Evolutionary conservation across 1,140 invertebrate species (phyloP).

Genomic region (Solenopsis fugax): DNA sequence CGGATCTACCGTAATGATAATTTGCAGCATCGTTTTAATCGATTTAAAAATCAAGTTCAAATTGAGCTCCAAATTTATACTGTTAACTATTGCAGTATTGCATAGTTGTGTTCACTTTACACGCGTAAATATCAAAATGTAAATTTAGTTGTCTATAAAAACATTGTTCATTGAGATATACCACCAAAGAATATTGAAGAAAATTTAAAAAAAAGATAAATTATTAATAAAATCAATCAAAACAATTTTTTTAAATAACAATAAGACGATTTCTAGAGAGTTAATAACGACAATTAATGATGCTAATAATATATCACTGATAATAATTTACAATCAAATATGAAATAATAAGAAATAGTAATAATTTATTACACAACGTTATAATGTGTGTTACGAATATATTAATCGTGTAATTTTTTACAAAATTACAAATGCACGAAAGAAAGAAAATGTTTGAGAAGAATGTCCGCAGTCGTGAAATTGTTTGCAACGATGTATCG

Average conservation of each 20-base stretch:
- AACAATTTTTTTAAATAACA: too few species aligned
- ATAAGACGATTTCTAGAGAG: too few species aligned
- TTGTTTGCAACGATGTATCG: background rate
- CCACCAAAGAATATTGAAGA: too few species aligned
- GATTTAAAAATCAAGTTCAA: background rate
- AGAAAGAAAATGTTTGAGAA: background rate
- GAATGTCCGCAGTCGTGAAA: background rate
- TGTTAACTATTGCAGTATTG: too few species aligned
- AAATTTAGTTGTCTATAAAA: too few species aligned
- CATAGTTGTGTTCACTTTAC: too few species aligned
- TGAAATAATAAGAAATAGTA: background rate
- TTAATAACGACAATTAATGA: constrained; percentile 26
- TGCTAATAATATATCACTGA: background rate
- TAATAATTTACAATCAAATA: constrained; percentile 7
- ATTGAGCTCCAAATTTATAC: background rate
- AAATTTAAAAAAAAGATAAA: too few species aligned
- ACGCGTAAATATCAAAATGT: too few species aligned
- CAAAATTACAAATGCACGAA: background rate
- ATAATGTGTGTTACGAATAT: background rate
- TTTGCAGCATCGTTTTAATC: constrained; percentile 13
- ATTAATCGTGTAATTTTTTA: background rate
- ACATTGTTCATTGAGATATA: too few species aligned
- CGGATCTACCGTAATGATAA: background rate
- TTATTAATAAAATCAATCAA: too few species aligned
- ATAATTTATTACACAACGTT: background rate